A percentile compares a stretch with the other conserved stretches of the same genome.
Evolutionary conservation across 1,140 invertebrate species (phyloP).

Genomic region (Papilio polytes): DNA sequence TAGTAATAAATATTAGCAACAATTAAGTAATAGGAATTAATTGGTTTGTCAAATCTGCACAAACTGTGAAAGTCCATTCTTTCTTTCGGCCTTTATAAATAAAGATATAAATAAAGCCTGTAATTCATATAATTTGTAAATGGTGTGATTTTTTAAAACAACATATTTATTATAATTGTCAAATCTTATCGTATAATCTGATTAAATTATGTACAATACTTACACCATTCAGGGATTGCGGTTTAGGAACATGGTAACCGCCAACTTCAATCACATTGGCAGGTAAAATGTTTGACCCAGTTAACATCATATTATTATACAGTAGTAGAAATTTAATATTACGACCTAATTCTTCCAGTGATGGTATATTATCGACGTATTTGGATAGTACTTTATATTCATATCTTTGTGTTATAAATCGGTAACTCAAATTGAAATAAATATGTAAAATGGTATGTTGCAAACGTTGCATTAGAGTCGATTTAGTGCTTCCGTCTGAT

Average conservation of each 20-base stretch:
- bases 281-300: constrained; percentile 83
- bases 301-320: constrained; percentile 86
- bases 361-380: constrained; percentile 85
- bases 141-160: too few species aligned
- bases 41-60: background rate
- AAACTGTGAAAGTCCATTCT: background rate
- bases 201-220: constrained; percentile 45
- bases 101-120: background rate
- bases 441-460: constrained; percentile 58
- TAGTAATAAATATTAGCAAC: background rate
- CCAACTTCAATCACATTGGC: constrained; percentile 87
- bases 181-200: too few species aligned
- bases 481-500: constrained; percentile 78
- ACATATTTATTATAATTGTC: too few species aligned
- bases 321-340: constrained; percentile 86
- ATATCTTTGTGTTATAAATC: constrained; percentile 59
- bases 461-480: constrained; percentile 63
- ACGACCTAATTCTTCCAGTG: constrained; percentile 83
- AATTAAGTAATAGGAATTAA: background rate
- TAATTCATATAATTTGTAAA: background rate
- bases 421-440: constrained; percentile 61
- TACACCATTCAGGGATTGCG: constrained; percentile 84
- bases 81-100: background rate
- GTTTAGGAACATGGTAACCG: constrained; percentile 86
- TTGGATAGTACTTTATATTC: constrained; percentile 74